Evolutionary conservation across 1,140 invertebrate species (phyloP).

Genomic region (Ericerus pela): DNA sequence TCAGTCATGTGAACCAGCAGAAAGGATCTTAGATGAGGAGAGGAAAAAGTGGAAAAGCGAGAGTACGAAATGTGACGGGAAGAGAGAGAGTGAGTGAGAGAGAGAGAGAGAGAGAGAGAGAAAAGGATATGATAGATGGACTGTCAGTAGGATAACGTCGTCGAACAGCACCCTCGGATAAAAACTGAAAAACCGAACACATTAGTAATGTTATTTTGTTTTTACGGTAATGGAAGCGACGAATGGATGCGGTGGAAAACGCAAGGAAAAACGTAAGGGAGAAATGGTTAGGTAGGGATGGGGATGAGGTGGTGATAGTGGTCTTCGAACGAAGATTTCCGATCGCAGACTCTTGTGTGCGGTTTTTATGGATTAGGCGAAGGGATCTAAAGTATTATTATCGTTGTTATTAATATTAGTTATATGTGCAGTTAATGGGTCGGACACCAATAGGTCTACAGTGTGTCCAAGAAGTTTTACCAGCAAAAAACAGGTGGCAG

Average conservation of each 20-base stretch:
- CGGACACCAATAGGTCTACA: not conserved
- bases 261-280: not conserved
- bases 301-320: too few species aligned
- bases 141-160: slow-evolving; percentile 1
- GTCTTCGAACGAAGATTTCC: too few species aligned
- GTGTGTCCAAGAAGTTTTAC: slow-evolving; percentile 1
- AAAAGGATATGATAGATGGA: slow-evolving; percentile 7
- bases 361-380: not conserved
- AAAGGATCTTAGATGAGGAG: too few species aligned
- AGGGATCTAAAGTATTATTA: slow-evolving; percentile 1
- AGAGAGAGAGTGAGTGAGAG: slow-evolving; percentile 12
- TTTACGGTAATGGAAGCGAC: slow-evolving; percentile 9
- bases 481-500: too few species aligned
- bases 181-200: not conserved
- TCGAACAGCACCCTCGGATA: not conserved
- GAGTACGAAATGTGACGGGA: slow-evolving; percentile 15
- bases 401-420: not conserved
- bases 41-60: slow-evolving; percentile 9
- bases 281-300: too few species aligned
- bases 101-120: not conserved
- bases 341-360: not conserved
- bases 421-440: not conserved
- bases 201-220: slow-evolving; percentile 8
- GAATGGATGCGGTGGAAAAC: not conserved
- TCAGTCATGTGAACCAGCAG: too few species aligned